These are phyloP conservation scores for Tubiluchus corallicola DNA, from an alignment of 2,888 invertebrate species.

Conservation along the genomic window DNA sequence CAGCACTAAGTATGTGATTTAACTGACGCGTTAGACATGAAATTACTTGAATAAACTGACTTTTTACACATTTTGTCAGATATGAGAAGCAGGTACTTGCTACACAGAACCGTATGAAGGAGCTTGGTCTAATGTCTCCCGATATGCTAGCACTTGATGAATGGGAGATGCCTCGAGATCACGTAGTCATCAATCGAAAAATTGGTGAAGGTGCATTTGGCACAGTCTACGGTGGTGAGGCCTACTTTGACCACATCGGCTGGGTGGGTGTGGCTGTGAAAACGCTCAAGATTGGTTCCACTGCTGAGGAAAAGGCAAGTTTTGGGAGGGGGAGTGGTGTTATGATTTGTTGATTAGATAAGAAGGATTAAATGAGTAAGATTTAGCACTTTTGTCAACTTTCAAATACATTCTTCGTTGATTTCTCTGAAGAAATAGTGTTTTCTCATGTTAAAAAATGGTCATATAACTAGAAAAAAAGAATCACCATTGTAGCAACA, in stretches of 20 bases:
- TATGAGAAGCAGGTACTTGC: constrained; percentile 44
- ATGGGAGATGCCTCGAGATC: constrained; percentile 68
- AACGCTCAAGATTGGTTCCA: constrained; percentile 61
- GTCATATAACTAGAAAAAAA: no score
- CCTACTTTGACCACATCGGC: constrained; percentile 42
- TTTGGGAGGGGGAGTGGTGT: no score
- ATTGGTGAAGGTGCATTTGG: constrained; percentile 81
- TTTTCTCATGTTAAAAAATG: no score
- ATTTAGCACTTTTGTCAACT: no score
- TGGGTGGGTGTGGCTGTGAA: constrained; percentile 39
- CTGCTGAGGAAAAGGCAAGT: constrained; percentile 51
- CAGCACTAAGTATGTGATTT: neutral
- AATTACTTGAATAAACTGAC: neutral
- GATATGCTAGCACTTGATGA: constrained; percentile 43
- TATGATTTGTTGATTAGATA: no score
- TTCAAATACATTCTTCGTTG: no score
- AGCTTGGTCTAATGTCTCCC: constrained; percentile 40
- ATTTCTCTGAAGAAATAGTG: no score
- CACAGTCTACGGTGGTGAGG: constrained; percentile 76
- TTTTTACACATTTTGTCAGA: constrained; percentile 27
- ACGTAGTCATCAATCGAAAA: constrained; percentile 64
- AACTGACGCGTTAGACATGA: neutral
- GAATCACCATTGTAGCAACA: no score
- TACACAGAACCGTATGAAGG: constrained; percentile 47
- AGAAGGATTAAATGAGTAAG: no score